Evolutionary conservation across 2,113 vertebrate genomes (phyloP).

Genomic region (Rynchops niger): DNA sequence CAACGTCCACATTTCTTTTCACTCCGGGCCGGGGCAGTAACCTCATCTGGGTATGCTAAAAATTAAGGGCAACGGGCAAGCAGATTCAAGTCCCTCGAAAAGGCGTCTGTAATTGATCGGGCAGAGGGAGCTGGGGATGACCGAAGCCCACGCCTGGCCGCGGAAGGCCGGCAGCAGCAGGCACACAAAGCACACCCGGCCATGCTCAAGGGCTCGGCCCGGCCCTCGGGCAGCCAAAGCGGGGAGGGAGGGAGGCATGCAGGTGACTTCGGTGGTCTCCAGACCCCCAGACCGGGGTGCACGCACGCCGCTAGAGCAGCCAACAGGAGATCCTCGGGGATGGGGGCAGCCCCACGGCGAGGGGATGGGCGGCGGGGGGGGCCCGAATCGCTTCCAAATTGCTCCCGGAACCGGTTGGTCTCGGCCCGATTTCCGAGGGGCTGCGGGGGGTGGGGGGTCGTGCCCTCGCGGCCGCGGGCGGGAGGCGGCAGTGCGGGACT

Average conservation of each 20-base stretch:
- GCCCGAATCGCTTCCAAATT: neutral
- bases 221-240: neutral
- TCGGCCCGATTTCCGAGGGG: neutral
- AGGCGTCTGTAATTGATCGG: conserved; percentile 14
- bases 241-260: neutral
- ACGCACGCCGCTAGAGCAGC: too few species aligned
- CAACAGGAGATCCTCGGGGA: neutral
- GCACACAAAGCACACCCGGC: conserved; percentile 34
- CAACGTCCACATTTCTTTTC: conserved; percentile 63
- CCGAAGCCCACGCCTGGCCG: neutral
- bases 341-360: neutral
- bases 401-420: neutral
- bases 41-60: conserved; percentile 52
- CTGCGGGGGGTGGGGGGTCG: neutral
- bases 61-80: conserved; percentile 52
- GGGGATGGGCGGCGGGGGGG: neutral
- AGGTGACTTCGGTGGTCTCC: neutral
- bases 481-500: neutral
- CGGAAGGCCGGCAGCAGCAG: neutral
- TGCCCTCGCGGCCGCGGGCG: neutral
- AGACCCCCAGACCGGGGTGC: too few species aligned
- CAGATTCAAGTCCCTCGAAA: neutral
- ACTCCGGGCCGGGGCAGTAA: conserved; percentile 33
- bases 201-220: neutral
- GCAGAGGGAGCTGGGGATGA: neutral